Base-by-base conservation (phyloP, 2,113 vertebrate genomes). In the Struthidea cinerea region DNA sequence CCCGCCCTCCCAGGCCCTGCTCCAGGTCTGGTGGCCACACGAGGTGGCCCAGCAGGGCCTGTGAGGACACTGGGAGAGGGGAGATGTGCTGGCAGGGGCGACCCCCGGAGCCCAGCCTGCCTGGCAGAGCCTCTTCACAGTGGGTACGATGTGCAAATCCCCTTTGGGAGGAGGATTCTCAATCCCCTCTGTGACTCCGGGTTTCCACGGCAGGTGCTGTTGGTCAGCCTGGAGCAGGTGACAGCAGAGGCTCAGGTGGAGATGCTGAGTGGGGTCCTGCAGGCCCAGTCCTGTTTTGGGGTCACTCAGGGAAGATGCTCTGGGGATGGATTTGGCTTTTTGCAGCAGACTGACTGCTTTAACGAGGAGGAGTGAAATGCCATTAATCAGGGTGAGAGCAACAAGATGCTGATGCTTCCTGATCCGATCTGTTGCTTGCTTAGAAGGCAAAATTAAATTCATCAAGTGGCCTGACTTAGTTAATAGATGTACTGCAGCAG, bases 111-210 rank as follows among this genome's bases (percentile, higher is more conserved):
- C 17, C 32, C 4, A 1, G 23, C 19, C 50, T 82, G 52, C 28
- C 61, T 21, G 41, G 78, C 27, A 47, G 52, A 84, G 74, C 26
- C 81, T n/a, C 47, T 39, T 7, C 3, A 1, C 46, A 37, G 60
- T 0, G 1, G 23, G 23, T 15, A 1, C 0, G 3, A 1, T 11
- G 27, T 15, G 2, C 8, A 11, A 10, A 56, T 21, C 23, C 23
- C 20, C 28, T 26, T 0, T 26, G 53, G 70, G 52, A 74, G 41
- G 37, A 33, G 42, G 26, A 52, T n/a, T n/a, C 12, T 8, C 42
- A 37, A 2, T 17, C 24, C 35, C 7, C 16, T 12, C 28, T 20
- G 42, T 28, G 53, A 1, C n/a, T 28, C 35, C 32, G 1, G 3
- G 7, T 21, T 6, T 27, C 61, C 16, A 0, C 0, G 1, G 6